Evolutionary conservation across 2,888 invertebrate species (phyloP), one percentile per base, ranked within the genome.

Genomic region (Orthosia gracilis): DNA sequence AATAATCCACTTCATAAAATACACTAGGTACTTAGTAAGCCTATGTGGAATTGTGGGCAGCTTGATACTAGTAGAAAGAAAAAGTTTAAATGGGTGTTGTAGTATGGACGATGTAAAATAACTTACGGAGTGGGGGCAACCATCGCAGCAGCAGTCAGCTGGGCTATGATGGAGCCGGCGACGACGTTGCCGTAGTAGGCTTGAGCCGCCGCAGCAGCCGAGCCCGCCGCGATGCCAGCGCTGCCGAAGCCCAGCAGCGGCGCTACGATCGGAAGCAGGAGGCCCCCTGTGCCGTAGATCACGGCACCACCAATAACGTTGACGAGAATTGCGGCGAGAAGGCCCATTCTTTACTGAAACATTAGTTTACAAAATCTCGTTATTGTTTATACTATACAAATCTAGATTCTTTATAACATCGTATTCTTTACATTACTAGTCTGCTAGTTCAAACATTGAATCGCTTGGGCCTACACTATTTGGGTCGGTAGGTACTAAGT

Each of bases 121-220:
- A 90, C 90, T 90, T 88, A 94, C 74, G 94, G 95, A 7, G 92
- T 95, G 0, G 95, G 95, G 2, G 95, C 91, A 0, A 89, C 85
- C 95, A 95, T 95, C 0, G 94, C 95, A 0, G 89, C 89, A 0
- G 95, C 90, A 2, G 94, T 94, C 62, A 94, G 54, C 82, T 93
- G 73, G 0, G 95, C 91, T 4, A 95, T 89, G 31, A 95, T 88
- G 80, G 94, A 93, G 0, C 95, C 95, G 0, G 94, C 94, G 0
- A 73, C 94, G 12, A 95, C 31, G 76, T 95, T 95, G 17, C 95
- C 95, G 54, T 91, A 92, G 69, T 91, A 95, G 0, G 95, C 87
- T 70, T 95, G 95, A 0, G 95, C 95, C 0, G 92, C 92, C 0
- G 95, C 95, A 0, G 94, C 95, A 0, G 90, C 77, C 69, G 87